phyloP scores from a whole-genome alignment of 2,888 invertebrate species.

The Temnothorax unifasciatus region DNA sequence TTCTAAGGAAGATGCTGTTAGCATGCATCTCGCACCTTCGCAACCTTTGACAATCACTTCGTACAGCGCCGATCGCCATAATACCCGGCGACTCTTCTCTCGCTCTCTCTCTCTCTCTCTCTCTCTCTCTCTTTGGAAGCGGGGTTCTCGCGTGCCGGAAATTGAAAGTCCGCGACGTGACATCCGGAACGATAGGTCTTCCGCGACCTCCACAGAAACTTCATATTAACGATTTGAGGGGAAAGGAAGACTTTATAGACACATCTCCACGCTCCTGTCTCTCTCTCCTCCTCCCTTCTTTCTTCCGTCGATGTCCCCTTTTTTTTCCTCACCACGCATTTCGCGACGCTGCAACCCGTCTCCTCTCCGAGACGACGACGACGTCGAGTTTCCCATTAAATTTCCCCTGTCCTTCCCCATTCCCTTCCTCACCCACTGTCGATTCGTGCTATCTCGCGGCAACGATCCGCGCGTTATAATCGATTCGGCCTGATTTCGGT shows the following conservation, averaged over 20 bases:
- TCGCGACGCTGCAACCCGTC: conserved; percentile 46
- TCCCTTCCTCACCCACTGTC: conserved; percentile 67
- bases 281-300: conserved; percentile 38
- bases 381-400: conserved; percentile 79
- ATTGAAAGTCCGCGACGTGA: conserved; percentile 84
- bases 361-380: conserved; percentile 42
- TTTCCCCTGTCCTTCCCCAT: conserved; percentile 63
- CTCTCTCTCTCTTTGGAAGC: conserved; percentile 24
- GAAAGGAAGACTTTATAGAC: conserved; percentile 54
- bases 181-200: conserved; percentile 73
- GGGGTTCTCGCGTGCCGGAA: conserved; percentile 77
- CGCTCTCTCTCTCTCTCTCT: not conserved
- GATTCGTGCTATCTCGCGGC: conserved; percentile 80
- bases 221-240: conserved; percentile 74
- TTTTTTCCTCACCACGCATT: conserved; percentile 30
- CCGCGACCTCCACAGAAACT: conserved; percentile 72
- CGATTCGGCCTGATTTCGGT: conserved; percentile 83
- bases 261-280: conserved; percentile 38
- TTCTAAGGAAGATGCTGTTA: conserved; percentile 58
- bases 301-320: not conserved
- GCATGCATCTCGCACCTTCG: conserved; percentile 73
- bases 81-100: not conserved
- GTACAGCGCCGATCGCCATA: conserved; percentile 43
- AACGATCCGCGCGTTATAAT: conserved; percentile 82
- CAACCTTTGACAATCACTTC: conserved; percentile 76